Conservation (phyloP, 2,113 vertebrate species). For the Nestor notabilis region DNA sequence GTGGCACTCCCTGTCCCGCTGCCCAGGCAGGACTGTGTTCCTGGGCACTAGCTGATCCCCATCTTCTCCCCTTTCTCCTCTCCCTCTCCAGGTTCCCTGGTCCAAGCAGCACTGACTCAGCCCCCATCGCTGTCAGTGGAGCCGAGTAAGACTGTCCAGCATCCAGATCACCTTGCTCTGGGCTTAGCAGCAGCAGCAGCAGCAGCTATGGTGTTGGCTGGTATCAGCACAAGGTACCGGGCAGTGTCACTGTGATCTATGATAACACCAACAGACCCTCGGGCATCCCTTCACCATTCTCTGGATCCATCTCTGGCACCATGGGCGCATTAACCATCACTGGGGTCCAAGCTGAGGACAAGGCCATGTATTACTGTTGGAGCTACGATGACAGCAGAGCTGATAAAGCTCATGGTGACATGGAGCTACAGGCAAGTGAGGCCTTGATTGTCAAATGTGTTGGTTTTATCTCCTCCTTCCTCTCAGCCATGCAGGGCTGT, state of each 20-base stretch:
- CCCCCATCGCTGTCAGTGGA: fast-evolving
- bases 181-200: neutral
- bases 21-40: neutral
- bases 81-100: neutral
- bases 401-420: neutral
- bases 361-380: neutral
- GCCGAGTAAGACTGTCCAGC: neutral
- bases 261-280: fast-evolving
- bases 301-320: fast-evolving
- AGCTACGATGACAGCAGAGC: fast-evolving
- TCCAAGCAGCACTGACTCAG: neutral
- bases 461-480: too few species aligned
- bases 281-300: neutral
- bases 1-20: too few species aligned
- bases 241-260: neutral
- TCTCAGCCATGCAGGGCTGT: too few species aligned
- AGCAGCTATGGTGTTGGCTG: neutral
- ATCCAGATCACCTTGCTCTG: neutral
- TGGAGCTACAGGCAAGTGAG: too few species aligned
- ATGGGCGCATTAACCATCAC: neutral
- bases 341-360: neutral
- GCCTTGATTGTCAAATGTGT: too few species aligned
- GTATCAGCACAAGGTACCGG: neutral
- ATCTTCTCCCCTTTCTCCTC: neutral
- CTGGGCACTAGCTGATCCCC: neutral